A percentile compares a stretch with the other conserved stretches of the same genome.
Evolutionary conservation across 2,113 vertebrate genomes (phyloP).

Genomic region (Spea multiplicata): DNA sequence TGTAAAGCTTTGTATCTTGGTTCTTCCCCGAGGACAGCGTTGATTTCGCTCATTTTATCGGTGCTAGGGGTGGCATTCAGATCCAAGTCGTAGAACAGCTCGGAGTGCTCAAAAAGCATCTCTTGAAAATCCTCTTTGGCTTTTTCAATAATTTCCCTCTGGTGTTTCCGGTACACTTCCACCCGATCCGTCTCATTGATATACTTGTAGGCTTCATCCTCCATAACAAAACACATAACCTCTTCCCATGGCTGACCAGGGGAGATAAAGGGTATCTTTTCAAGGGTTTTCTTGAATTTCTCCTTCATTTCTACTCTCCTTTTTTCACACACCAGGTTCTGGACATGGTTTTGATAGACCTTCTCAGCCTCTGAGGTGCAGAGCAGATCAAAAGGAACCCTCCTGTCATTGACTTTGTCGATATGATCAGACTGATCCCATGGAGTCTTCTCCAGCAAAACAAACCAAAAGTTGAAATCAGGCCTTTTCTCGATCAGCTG

Average conservation of each 20-base stretch:
- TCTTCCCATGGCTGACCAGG: slow-evolving; percentile 96
- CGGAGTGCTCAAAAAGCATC: slow-evolving; percentile 98
- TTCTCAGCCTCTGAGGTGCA: slow-evolving; percentile 85
- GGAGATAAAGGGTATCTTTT: slow-evolving; percentile 93
- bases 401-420: slow-evolving; percentile 88
- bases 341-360: slow-evolving; percentile 92
- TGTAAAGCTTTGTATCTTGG: slow-evolving; percentile 96
- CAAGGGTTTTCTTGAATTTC: slow-evolving; percentile 94
- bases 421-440: slow-evolving; percentile 97
- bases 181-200: slow-evolving; percentile 91
- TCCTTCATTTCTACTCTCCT: slow-evolving; percentile 95
- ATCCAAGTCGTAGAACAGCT: slow-evolving; percentile 97
- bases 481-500: slow-evolving; percentile 81
- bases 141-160: slow-evolving; percentile 97
- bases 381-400: slow-evolving; percentile 95
- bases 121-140: slow-evolving; percentile 99
- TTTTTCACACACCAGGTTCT: slow-evolving; percentile 91
- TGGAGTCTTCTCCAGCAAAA: slow-evolving; percentile 88
- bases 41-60: slow-evolving; percentile 97
- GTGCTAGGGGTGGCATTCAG: slow-evolving; percentile 95
- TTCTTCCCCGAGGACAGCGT: slow-evolving; percentile 92
- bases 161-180: slow-evolving; percentile 92
- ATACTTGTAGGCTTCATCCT: slow-evolving; percentile 95
- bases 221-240: slow-evolving; percentile 95
- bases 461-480: slow-evolving; percentile 92